These are phyloP conservation scores for Cheirogaleus major DNA, from an alignment of 2,797 vertebrate species.

Conservation along the genomic window DNA sequence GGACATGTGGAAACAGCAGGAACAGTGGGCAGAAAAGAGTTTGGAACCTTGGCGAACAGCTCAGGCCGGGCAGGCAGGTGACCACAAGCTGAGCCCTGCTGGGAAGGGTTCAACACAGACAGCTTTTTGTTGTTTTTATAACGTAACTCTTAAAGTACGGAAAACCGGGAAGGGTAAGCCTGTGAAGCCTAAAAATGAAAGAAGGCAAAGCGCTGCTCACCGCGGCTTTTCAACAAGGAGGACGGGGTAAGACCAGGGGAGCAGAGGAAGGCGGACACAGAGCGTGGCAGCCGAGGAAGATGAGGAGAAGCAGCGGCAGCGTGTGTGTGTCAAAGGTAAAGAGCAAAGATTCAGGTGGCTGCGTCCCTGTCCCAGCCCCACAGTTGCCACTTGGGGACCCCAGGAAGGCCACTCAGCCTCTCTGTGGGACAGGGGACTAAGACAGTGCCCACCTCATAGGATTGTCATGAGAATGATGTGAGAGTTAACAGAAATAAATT, in stretches of 20 bases:
- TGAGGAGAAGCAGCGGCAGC: neutral
- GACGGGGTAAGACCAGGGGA: neutral
- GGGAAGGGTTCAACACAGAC: neutral
- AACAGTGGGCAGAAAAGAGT: no score
- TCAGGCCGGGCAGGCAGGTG: neutral
- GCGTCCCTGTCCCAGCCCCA: neutral
- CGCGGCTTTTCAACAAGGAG: neutral
- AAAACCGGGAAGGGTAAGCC: neutral
- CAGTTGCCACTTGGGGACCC: neutral
- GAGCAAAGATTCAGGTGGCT: neutral
- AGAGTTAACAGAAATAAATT: slow-evolving; percentile 2
- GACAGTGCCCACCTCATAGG: neutral
- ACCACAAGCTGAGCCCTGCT: neutral
- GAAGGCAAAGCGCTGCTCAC: neutral
- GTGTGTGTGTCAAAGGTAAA: neutral
- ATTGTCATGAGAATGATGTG: neutral
- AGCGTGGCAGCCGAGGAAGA: neutral
- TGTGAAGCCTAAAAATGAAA: neutral
- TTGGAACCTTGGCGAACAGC: no score
- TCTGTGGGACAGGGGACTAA: neutral
- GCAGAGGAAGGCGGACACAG: neutral
- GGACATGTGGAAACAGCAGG: accelerated
- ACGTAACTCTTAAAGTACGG: neutral
- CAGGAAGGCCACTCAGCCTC: neutral
- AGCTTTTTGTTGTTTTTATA: neutral